These are phyloP conservation scores for Panurus biarmicus DNA, from an alignment of 2,113 vertebrate species.

Conservation along the genomic window DNA sequence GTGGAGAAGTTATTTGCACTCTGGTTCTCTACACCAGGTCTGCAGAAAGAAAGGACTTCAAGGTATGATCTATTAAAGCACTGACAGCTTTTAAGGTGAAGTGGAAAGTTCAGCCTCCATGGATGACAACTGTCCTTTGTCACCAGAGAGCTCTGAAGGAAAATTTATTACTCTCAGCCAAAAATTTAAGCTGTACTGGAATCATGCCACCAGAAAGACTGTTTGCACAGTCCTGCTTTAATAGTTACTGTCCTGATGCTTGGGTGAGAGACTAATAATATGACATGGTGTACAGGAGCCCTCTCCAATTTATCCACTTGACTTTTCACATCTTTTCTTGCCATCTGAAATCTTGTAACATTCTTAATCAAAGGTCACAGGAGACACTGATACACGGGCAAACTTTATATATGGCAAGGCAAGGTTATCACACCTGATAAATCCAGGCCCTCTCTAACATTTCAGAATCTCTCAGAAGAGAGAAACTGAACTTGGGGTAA, in stretches of 20 bases:
- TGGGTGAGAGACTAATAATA: not conserved
- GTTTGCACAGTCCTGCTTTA: constrained; percentile 6
- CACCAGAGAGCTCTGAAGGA: not conserved
- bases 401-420: not conserved
- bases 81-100: not conserved
- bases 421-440: not conserved
- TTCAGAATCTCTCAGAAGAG: not conserved
- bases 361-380: constrained; percentile 23
- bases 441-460: not conserved
- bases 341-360: not conserved
- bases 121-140: not conserved
- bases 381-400: not conserved
- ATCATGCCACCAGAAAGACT: not conserved
- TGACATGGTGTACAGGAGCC: not conserved
- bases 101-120: not conserved
- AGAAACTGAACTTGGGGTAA: not conserved
- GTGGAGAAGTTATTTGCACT: not conserved
- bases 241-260: not conserved
- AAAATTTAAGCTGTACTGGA: not conserved
- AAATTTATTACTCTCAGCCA: not conserved
- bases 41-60: not conserved
- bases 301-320: constrained; percentile 10
- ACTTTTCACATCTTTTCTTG: constrained; percentile 7
- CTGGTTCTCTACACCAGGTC: not conserved
- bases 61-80: not conserved